phyloP scores from a whole-genome alignment of 2,113 vertebrate species.

The Shinisaurus crocodilurus region DNA sequence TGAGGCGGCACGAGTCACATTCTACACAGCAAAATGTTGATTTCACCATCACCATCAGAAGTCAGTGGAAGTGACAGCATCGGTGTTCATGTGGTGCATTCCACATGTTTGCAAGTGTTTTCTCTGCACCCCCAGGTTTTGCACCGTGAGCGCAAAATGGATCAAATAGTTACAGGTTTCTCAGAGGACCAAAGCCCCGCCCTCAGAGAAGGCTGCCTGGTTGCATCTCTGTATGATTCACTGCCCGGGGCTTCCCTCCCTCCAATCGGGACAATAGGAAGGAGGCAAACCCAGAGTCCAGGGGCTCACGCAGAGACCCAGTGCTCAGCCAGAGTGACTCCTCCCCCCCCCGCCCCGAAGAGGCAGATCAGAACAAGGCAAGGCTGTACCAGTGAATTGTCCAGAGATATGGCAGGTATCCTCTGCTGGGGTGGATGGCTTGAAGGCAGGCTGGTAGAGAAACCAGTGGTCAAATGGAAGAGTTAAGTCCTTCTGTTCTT shows the following conservation, averaged over 20 bases:
- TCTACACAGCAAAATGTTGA: neutral
- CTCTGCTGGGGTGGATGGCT: too few species aligned
- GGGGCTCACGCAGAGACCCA: neutral
- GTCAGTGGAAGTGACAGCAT: too few species aligned
- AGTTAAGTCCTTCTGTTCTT: neutral
- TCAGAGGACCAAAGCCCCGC: too few species aligned
- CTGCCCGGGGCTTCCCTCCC: neutral
- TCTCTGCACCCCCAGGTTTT: too few species aligned
- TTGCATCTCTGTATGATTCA: too few species aligned
- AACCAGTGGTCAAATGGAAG: neutral
- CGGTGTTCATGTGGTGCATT: neutral
- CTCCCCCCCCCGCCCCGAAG: too few species aligned
- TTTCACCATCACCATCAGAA: neutral
- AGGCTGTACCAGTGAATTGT: neutral
- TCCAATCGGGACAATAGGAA: neutral
- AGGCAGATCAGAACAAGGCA: too few species aligned
- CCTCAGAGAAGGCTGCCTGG: neutral
- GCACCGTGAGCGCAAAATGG: neutral
- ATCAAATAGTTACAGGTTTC: too few species aligned
- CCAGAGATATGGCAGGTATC: neutral
- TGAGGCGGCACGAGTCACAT: neutral
- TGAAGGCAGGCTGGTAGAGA: neutral
- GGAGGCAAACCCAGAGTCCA: too few species aligned
- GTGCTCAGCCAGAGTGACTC: neutral
- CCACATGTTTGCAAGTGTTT: neutral